phyloP scores from a whole-genome alignment of 2,888 invertebrate species.

The Trimorus sp. region DNA sequence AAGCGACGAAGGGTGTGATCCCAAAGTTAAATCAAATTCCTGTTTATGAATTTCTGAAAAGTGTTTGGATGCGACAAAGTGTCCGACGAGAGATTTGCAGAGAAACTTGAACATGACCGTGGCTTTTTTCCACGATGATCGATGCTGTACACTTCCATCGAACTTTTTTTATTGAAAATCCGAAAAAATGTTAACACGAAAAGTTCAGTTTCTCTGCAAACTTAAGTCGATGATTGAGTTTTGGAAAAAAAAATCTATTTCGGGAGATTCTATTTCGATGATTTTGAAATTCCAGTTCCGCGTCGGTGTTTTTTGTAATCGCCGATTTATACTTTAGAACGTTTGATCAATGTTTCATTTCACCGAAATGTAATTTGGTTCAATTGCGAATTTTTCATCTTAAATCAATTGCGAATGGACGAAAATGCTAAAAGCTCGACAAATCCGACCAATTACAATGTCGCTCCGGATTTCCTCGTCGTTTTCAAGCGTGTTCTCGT shows the following conservation, averaged over 20 bases:
- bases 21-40: not conserved
- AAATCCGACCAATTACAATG: conserved; percentile 36
- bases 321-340: too few species aligned
- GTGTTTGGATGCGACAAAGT: conserved; percentile 15
- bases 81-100: conserved; percentile 21
- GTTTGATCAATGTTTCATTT: too few species aligned
- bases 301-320: too few species aligned
- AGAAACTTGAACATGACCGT: conserved; percentile 4
- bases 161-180: not conserved
- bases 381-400: too few species aligned
- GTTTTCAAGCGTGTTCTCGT: not conserved
- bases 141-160: conserved; percentile 13
- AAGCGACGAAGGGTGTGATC: not conserved
- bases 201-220: too few species aligned
- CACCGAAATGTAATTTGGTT: too few species aligned
- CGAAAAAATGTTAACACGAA: too few species aligned
- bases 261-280: too few species aligned
- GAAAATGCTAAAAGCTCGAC: not conserved
- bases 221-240: too few species aligned
- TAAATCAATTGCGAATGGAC: too few species aligned
- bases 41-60: conserved; percentile 4
- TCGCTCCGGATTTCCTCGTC: not conserved
- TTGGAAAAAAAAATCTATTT: too few species aligned
- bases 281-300: too few species aligned
- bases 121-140: conserved; percentile 8